Evolutionary conservation across 2,888 invertebrate species (phyloP).

Genomic region (Opisthograptis luteolata): DNA sequence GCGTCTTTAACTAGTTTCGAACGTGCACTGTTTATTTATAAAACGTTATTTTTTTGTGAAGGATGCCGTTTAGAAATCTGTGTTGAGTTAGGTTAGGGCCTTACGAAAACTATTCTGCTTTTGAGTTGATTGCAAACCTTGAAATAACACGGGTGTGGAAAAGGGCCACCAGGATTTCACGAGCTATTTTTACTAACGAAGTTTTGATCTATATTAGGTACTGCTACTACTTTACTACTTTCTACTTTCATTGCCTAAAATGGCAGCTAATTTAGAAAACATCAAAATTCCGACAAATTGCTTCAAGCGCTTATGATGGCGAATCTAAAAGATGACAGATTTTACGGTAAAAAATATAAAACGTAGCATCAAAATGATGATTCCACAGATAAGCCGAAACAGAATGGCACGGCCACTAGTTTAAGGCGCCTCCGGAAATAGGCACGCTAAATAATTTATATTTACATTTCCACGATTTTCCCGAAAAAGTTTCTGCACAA

Average conservation of each 20-base stretch:
- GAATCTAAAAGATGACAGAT: no score
- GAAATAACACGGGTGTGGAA: no score
- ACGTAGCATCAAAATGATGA: no score
- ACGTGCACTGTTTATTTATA: constrained; percentile 38
- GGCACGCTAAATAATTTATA: constrained; percentile 46
- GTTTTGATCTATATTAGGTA: no score
- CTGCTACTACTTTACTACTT: no score
- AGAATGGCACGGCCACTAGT: constrained; percentile 15
- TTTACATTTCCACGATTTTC: constrained; percentile 49
- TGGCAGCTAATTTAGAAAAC: no score
- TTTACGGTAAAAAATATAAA: background rate
- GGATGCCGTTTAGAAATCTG: constrained; percentile 6
- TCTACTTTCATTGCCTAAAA: no score
- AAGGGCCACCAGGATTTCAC: no score
- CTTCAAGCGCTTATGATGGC: no score
- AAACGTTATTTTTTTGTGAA: constrained; percentile 9
- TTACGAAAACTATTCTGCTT: background rate
- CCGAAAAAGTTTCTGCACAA: constrained; percentile 61
- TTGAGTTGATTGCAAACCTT: background rate
- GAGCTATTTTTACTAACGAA: no score
- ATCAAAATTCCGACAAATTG: no score
- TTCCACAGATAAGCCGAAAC: background rate
- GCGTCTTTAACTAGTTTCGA: constrained; percentile 47
- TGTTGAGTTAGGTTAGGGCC: constrained; percentile 21
- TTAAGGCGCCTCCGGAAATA: constrained; percentile 32